A percentile compares a stretch with the other conserved stretches of the same genome.
phyloP scores from a whole-genome alignment of 2,888 invertebrate genomes.

The Metallyticus violacea region DNA sequence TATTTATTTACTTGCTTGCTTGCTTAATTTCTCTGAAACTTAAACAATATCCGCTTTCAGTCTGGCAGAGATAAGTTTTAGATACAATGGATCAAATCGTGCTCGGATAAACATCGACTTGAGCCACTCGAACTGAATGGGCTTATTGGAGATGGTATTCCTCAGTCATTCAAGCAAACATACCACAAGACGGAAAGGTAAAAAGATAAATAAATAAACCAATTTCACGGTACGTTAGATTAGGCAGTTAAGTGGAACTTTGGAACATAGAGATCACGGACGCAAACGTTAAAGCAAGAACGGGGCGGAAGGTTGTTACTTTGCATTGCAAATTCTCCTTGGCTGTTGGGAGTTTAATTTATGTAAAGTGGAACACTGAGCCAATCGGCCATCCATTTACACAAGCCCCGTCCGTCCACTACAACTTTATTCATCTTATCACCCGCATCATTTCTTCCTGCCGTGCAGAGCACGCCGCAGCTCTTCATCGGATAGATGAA shows the following conservation, averaged over 20 bases:
- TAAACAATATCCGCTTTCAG: no score
- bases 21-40: no score
- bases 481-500: no score
- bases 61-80: no score
- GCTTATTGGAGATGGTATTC: no score
- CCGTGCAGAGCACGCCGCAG: background rate
- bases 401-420: background rate
- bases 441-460: background rate
- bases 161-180: background rate
- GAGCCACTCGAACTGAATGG: no score
- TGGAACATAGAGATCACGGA: background rate
- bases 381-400: background rate
- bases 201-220: background rate
- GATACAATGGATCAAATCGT: no score
- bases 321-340: background rate
- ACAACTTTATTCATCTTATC: background rate
- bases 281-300: background rate
- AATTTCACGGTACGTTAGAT: background rate
- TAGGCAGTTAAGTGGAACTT: background rate
- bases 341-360: background rate
- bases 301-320: background rate
- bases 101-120: no score
- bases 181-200: background rate
- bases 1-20: no score
- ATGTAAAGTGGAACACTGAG: background rate